phyloP scores from a whole-genome alignment of 1,140 invertebrate species.

The Delia radicum region DNA sequence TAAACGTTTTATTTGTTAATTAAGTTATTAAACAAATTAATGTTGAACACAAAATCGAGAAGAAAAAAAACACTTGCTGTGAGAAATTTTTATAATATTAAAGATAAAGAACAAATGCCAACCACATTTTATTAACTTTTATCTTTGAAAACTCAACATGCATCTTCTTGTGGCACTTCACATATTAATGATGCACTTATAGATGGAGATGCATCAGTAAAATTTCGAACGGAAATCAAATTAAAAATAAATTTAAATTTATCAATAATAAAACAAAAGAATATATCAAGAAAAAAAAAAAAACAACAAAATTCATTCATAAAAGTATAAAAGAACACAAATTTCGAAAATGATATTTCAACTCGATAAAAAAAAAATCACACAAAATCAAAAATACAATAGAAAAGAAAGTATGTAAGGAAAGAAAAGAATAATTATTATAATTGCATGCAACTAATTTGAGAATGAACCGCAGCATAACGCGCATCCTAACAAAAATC shows the following conservation, averaged over 20 bases:
- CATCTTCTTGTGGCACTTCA: neutral
- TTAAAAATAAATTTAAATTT: constrained; percentile 20
- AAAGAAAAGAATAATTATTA: constrained; percentile 2
- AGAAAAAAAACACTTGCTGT: neutral
- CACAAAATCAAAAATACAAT: neutral
- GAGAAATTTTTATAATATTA: constrained; percentile 6
- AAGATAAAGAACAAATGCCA: neutral
- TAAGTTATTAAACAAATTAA: constrained; percentile 17
- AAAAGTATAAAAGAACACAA: neutral
- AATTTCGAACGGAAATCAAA: constrained; percentile 11
- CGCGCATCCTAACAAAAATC: neutral
- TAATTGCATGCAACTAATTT: constrained; percentile 23
- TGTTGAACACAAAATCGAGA: neutral
- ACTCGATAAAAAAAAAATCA: neutral
- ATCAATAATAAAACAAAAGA: neutral
- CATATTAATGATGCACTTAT: neutral
- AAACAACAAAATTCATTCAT: neutral
- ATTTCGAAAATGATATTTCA: neutral
- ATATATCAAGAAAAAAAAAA: neutral
- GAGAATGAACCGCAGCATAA: constrained; percentile 18
- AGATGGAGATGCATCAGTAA: neutral
- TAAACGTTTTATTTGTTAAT: constrained; percentile 2
- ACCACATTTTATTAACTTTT: neutral
- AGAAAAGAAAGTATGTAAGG: neutral
- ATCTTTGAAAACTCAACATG: neutral